These are phyloP conservation scores for Laothoe populi DNA, from an alignment of 2,888 invertebrate genomes.

Conservation along the genomic window DNA sequence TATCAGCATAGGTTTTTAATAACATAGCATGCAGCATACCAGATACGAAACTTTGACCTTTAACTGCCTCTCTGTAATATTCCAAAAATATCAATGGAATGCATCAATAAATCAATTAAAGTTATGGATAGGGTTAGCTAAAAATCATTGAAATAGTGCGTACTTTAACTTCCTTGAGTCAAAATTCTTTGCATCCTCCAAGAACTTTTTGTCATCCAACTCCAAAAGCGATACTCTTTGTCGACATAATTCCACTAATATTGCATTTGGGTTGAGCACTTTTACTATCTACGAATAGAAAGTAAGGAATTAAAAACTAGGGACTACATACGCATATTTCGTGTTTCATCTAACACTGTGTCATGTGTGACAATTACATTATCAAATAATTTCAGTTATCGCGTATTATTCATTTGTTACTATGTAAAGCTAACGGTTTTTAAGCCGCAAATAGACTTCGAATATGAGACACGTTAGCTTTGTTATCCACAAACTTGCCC, in stretches of 20 bases:
- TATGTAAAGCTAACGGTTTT: too few relatives aligned
- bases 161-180: conserved; percentile 72
- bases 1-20: conserved; percentile 77
- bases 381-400: too few relatives aligned
- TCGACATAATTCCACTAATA: conserved; percentile 75
- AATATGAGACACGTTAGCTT: too few relatives aligned
- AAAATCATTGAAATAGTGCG: conserved; percentile 37
- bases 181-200: conserved; percentile 78
- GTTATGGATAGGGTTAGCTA: not conserved
- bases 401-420: not conserved
- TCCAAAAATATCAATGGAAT: not conserved
- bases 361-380: not conserved
- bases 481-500: too few relatives aligned
- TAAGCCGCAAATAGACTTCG: too few relatives aligned
- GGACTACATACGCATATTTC: not conserved
- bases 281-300: conserved; percentile 64
- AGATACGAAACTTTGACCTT: conserved; percentile 73
- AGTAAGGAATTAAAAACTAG: not conserved
- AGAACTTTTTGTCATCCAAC: conserved; percentile 75
- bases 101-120: too few relatives aligned
- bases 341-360: too few relatives aligned
- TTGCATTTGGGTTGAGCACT: conserved; percentile 70
- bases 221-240: conserved; percentile 76
- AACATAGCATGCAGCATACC: conserved; percentile 80
- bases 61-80: conserved; percentile 65